These are phyloP conservation scores for Saturnia japonica DNA, from an alignment of 2,888 invertebrate genomes.

Conservation along the genomic window DNA sequence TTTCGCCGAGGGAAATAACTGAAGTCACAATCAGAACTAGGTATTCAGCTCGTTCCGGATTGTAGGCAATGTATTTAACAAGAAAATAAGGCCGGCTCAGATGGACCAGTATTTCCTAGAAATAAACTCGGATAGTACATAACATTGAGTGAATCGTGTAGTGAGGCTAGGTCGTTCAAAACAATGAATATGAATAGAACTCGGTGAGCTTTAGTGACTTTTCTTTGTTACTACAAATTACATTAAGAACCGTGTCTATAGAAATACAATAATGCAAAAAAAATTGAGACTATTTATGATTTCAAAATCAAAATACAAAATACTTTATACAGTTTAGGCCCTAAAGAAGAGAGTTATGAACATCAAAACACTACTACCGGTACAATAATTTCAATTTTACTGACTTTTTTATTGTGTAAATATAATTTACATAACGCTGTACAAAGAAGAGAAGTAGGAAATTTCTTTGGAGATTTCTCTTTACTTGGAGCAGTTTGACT, in stretches of 20 bases:
- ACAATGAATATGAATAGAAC: neutral
- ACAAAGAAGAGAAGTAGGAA: too few species aligned
- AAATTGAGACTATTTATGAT: too few species aligned
- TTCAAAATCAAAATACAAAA: too few species aligned
- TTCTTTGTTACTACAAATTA: neutral
- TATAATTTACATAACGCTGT: too few species aligned
- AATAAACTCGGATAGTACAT: neutral
- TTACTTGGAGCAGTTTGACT: too few species aligned
- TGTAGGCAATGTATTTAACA: conserved; percentile 38
- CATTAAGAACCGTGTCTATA: neutral
- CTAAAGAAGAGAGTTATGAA: too few species aligned
- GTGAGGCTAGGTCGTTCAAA: neutral
- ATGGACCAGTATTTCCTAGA: conserved; percentile 19
- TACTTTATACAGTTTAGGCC: too few species aligned
- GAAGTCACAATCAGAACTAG: conserved; percentile 50
- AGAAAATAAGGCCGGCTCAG: conserved; percentile 42
- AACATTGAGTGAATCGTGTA: neutral
- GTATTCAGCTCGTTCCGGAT: conserved; percentile 33
- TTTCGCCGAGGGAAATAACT: conserved; percentile 61
- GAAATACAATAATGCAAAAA: too few species aligned
- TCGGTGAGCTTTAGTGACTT: neutral
- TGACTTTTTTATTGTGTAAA: too few species aligned
- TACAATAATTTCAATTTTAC: too few species aligned
- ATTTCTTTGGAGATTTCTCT: too few species aligned
- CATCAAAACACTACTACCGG: too few species aligned